Conservation (phyloP, 2,113 vertebrate species). For the Petrocephalus microphthalmus region DNA sequence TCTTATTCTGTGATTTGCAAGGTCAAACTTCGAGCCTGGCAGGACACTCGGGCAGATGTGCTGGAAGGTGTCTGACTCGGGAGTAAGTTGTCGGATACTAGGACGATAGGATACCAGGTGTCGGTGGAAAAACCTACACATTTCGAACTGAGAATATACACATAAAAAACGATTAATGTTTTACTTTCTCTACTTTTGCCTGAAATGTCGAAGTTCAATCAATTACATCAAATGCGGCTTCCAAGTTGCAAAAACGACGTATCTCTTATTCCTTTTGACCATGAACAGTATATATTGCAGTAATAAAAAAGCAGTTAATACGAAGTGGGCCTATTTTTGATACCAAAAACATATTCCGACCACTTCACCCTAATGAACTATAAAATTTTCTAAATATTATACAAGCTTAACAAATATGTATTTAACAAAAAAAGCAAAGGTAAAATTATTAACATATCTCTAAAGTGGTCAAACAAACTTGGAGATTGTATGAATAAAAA, state of each 20-base stretch:
- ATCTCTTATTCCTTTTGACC: neutral
- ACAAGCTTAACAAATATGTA: neutral
- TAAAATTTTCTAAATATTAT: neutral
- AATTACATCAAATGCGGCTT: neutral
- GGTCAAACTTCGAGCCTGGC: neutral
- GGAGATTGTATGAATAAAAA: neutral
- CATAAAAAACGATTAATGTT: neutral
- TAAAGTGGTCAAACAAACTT: neutral
- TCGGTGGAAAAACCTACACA: neutral
- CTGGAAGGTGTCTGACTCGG: neutral
- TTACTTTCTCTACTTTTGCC: neutral
- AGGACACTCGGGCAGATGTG: neutral
- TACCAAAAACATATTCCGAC: neutral
- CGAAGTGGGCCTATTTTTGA: neutral
- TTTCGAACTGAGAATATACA: neutral
- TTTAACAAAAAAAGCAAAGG: neutral
- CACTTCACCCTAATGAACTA: neutral
- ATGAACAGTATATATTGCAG: neutral
- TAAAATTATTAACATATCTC: neutral
- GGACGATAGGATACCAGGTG: too few relatives aligned
- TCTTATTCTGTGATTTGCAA: neutral
- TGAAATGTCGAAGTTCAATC: neutral
- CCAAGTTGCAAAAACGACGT: neutral
- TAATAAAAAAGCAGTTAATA: neutral
- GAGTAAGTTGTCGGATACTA: neutral